Evolutionary conservation across 1,140 invertebrate genomes (phyloP).

Genomic region (Formica exsecta): DNA sequence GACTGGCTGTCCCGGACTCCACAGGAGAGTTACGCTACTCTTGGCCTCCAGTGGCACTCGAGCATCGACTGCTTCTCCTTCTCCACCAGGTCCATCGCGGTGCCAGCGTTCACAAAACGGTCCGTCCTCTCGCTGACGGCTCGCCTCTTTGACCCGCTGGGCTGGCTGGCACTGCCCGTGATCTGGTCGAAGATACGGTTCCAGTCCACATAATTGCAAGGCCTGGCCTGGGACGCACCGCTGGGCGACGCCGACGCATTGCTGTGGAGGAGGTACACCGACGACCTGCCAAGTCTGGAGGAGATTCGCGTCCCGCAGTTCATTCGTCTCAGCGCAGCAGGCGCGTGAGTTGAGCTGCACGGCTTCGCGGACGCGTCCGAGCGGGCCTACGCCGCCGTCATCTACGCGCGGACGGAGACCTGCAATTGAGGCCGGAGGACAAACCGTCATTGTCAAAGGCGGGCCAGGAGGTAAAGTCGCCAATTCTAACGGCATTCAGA

Average conservation of each 20-base stretch:
- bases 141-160: not conserved
- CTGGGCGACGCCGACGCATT: too few species aligned
- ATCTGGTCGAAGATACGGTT: not conserved
- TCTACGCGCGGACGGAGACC: not conserved
- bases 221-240: not conserved
- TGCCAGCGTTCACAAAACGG: not conserved
- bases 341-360: not conserved
- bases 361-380: not conserved
- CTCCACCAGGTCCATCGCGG: fast-evolving
- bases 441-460: too few species aligned
- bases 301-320: not conserved
- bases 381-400: not conserved
- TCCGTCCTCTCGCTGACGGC: not conserved
- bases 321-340: not conserved
- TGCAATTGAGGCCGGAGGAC: too few species aligned
- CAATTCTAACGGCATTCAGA: too few species aligned
- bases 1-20: too few species aligned
- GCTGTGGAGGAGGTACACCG: not conserved
- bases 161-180: not conserved
- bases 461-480: too few species aligned
- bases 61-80: not conserved
- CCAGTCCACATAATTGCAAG: not conserved
- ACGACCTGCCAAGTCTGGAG: not conserved
- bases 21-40: not conserved
- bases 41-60: not conserved